Percentiles rank a stretch among this genome's conserved stretches.
phyloP scores from a whole-genome alignment of 2,113 vertebrate genomes.

The Forbesichthys agassizii region DNA sequence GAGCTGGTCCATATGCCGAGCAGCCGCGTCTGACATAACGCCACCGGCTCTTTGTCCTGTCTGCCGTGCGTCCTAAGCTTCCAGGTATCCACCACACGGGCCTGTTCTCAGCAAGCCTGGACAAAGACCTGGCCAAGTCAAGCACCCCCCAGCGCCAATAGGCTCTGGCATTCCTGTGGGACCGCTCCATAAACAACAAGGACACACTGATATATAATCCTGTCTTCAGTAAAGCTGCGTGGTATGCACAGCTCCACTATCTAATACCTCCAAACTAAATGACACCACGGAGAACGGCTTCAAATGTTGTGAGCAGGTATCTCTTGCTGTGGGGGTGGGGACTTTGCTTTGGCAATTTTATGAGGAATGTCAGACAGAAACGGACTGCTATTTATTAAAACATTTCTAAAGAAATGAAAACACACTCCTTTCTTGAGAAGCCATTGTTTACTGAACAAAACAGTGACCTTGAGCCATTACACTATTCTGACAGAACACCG shows the following conservation, averaged over 20 bases:
- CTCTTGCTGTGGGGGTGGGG: not conserved
- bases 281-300: not conserved
- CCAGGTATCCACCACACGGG: not conserved
- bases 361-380: not conserved
- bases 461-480: constrained; percentile 1
- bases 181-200: constrained; percentile 18
- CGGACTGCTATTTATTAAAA: not conserved
- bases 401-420: not conserved
- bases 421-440: not conserved
- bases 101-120: constrained; percentile 10
- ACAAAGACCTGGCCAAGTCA: constrained; percentile 27
- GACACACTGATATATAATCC: constrained; percentile 10
- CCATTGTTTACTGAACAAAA: constrained; percentile 4
- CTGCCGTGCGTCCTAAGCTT: not conserved
- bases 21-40: no score
- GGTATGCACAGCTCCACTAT: not conserved
- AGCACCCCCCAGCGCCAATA: constrained; percentile 29
- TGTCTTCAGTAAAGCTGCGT: not conserved
- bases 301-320: not conserved
- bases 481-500: not conserved
- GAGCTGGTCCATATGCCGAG: constrained; percentile 27
- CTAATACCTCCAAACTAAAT: constrained; percentile 9
- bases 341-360: not conserved
- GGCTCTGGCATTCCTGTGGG: constrained; percentile 20
- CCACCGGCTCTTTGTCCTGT: not conserved